Conservation (phyloP, 2,113 vertebrate species). For the Actinemys pallida region DNA sequence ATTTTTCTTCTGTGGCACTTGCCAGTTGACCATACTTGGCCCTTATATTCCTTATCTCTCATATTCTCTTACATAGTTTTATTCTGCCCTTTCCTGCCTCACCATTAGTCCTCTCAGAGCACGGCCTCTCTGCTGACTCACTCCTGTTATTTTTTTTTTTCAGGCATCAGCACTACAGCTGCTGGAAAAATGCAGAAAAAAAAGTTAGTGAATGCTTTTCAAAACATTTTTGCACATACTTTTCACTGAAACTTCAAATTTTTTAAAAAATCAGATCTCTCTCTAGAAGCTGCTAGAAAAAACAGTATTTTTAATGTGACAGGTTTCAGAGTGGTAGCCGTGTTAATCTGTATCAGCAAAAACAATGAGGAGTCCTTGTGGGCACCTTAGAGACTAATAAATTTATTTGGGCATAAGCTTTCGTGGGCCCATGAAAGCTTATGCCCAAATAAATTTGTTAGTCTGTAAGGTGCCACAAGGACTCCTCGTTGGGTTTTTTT, state of each 20-base stretch:
- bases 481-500: neutral
- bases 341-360: too few relatives aligned
- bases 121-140: neutral
- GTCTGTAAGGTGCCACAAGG: too few relatives aligned
- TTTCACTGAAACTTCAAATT: neutral
- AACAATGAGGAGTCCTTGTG: too few relatives aligned
- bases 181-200: neutral
- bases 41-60: neutral
- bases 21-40: neutral
- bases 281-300: neutral
- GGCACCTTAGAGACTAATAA: too few relatives aligned
- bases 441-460: too few relatives aligned
- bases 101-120: neutral
- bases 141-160: neutral
- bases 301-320: neutral
- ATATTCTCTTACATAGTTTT: neutral
- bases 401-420: too few relatives aligned
- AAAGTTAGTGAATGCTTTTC: neutral
- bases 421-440: too few relatives aligned
- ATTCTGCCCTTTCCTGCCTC: rapidly evolving
- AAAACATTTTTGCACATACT: neutral
- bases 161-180: neutral
- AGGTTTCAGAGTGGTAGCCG: too few relatives aligned
- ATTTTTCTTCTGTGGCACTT: neutral
- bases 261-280: neutral